Conservation (phyloP, 2,113 vertebrate genomes). For the Neodontobutis hainanensis region DNA sequence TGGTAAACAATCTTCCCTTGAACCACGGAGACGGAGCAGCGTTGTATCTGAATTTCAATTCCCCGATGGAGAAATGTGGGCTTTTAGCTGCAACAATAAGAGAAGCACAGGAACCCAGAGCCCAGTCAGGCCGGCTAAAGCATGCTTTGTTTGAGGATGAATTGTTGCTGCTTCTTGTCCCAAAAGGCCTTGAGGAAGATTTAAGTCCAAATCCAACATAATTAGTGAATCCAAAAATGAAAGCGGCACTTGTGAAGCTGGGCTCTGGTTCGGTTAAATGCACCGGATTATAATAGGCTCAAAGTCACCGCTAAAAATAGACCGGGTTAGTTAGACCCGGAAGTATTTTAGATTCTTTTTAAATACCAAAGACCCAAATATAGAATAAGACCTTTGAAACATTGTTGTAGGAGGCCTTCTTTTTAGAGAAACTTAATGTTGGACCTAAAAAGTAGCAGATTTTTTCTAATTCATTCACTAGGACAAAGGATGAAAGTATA, state of each 20-base stretch:
- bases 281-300: neutral
- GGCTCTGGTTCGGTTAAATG: conserved; percentile 16
- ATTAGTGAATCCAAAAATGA: conserved; percentile 41
- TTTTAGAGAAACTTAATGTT: too few relatives aligned
- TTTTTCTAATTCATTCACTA: too few relatives aligned
- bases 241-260: conserved; percentile 7
- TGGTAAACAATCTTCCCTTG: conserved; percentile 41
- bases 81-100: conserved; percentile 18
- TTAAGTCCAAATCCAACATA: conserved; percentile 47
- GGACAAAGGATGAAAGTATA: too few relatives aligned
- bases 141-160: conserved; percentile 42
- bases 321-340: neutral
- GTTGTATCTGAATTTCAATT: conserved; percentile 32
- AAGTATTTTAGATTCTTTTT: too few relatives aligned
- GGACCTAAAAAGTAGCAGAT: too few relatives aligned
- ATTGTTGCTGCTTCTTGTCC: conserved; percentile 45
- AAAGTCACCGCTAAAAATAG: conserved; percentile 11
- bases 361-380: too few relatives aligned
- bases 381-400: too few relatives aligned
- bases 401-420: too few relatives aligned
- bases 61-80: conserved; percentile 4
- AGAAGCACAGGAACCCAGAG: conserved; percentile 22
- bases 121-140: conserved; percentile 21
- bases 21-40: conserved; percentile 34
- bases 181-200: conserved; percentile 27